Conservation (phyloP, 2,797 vertebrate species). For the Gymnocypris eckloni region DNA sequence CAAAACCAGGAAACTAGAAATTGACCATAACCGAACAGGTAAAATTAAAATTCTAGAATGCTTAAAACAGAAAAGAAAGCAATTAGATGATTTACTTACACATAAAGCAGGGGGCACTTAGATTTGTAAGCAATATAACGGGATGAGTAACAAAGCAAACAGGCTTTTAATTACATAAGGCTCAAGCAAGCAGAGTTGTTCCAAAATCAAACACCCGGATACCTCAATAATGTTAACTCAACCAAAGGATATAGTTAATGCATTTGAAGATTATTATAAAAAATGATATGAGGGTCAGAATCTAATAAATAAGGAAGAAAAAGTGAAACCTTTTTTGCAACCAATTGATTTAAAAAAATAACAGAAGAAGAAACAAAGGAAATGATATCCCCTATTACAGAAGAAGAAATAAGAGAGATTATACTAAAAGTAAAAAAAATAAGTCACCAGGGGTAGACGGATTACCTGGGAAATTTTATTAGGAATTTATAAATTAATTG, state of each 20-base stretch:
- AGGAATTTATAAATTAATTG: no score
- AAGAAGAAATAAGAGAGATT: not conserved
- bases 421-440: no score
- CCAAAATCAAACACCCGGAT: conserved; percentile 40
- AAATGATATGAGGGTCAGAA: not conserved
- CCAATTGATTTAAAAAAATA: not conserved
- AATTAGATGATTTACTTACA: conserved; percentile 32
- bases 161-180: not conserved
- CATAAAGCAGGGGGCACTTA: conserved; percentile 38
- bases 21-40: not conserved
- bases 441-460: no score
- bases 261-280: conserved; percentile 41
- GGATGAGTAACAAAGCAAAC: conserved; percentile 48
- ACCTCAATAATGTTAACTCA: not conserved
- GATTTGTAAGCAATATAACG: conserved; percentile 40
- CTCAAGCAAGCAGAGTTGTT: not conserved
- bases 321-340: not conserved
- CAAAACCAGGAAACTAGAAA: no score
- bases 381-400: not conserved
- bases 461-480: not conserved
- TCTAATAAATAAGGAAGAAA: not conserved
- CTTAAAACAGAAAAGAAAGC: not conserved
- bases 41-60: not conserved
- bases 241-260: conserved; percentile 26
- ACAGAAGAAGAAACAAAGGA: not conserved